These are phyloP conservation scores for Danio kyathit DNA, from an alignment of 2,797 vertebrate species.

Conservation along the genomic window DNA sequence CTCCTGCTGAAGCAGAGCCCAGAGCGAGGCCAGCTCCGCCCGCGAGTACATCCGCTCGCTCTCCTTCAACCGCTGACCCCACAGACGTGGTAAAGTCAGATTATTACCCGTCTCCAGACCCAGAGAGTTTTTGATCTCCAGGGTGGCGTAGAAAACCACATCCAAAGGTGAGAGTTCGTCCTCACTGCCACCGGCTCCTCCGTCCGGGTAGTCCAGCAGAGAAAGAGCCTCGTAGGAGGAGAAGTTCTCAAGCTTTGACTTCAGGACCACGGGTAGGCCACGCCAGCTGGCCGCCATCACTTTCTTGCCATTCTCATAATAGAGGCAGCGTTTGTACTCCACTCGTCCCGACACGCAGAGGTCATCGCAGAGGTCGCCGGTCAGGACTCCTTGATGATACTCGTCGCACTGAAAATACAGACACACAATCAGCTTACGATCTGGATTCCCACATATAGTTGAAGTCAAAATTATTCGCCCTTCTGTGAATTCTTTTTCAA, in stretches of 20 bases:
- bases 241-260: conserved; percentile 93
- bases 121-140: conserved; percentile 89
- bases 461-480: too few species aligned
- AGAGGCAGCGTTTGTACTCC: conserved; percentile 90
- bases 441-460: too few species aligned
- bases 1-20: conserved; percentile 94
- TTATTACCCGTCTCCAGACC: conserved; percentile 80
- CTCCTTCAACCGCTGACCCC: conserved; percentile 76
- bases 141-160: conserved; percentile 86
- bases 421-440: not conserved
- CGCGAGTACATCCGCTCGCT: conserved; percentile 77
- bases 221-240: conserved; percentile 86
- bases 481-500: too few species aligned
- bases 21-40: conserved; percentile 91
- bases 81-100: conserved; percentile 80
- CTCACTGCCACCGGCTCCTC: conserved; percentile 37
- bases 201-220: conserved; percentile 82
- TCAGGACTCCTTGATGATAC: conserved; percentile 84
- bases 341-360: conserved; percentile 86
- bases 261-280: conserved; percentile 87
- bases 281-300: conserved; percentile 93
- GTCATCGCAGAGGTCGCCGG: conserved; percentile 92
- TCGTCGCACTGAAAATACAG: conserved; percentile 83
- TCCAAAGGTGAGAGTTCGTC: conserved; percentile 85
- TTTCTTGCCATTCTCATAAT: conserved; percentile 94